Percentiles rank a stretch among this genome's conserved stretches.
Evolutionary conservation across 1,140 invertebrate genomes (phyloP).

Genomic region (Atta colombica): DNA sequence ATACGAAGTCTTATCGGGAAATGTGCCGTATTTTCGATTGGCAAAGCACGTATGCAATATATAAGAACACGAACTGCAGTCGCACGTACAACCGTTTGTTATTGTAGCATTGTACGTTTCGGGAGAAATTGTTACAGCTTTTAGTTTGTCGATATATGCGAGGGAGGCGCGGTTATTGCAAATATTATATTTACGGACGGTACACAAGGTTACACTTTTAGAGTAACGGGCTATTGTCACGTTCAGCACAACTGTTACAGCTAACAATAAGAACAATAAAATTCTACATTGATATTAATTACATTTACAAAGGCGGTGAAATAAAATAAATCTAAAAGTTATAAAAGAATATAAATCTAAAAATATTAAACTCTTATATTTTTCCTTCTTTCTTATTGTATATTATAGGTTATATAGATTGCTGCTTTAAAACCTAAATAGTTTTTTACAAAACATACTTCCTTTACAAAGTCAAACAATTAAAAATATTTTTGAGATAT

Average conservation of each 20-base stretch:
- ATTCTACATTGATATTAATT: conserved; percentile 43
- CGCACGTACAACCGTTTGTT: conserved; percentile 45
- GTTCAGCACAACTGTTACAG: conserved; percentile 42
- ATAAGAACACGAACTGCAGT: conserved; percentile 39
- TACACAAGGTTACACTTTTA: conserved; percentile 19
- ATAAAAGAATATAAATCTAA: conserved; percentile 4
- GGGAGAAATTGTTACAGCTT: conserved; percentile 33
- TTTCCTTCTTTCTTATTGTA: not conserved
- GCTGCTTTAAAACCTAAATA: not conserved
- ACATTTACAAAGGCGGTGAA: not conserved
- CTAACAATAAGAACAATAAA: conserved; percentile 34
- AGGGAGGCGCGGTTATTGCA: conserved; percentile 54
- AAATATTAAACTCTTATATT: conserved; percentile 4
- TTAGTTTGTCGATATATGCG: conserved; percentile 41
- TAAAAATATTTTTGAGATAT: not conserved
- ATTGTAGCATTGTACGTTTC: conserved; percentile 47
- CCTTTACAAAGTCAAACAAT: not conserved
- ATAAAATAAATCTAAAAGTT: not conserved
- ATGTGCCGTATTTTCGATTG: conserved; percentile 39
- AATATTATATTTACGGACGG: conserved; percentile 57
- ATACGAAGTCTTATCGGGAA: not conserved
- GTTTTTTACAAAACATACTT: not conserved
- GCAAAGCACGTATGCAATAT: conserved; percentile 43
- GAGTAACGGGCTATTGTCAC: conserved; percentile 44
- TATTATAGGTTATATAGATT: not conserved